Conservation (phyloP, 2,113 vertebrate genomes). For the Scalopus aquaticus region DNA sequence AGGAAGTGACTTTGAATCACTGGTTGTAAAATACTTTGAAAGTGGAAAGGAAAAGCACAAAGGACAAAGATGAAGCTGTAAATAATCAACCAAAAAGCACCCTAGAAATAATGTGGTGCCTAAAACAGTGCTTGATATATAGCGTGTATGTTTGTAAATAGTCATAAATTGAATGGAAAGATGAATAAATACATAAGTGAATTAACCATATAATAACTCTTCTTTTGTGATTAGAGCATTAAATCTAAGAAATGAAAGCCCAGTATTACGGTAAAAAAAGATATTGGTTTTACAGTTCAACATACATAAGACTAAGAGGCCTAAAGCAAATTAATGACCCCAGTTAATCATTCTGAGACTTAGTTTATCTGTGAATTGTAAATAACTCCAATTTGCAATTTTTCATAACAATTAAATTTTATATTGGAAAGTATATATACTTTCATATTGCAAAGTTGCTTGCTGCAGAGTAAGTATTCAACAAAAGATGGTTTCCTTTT, state of each 20-base stretch:
- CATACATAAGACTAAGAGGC: neutral
- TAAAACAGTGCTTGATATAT: neutral
- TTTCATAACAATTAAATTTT: neutral
- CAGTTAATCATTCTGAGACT: neutral
- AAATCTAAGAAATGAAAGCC: neutral
- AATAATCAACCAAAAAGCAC: neutral
- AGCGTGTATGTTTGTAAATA: neutral
- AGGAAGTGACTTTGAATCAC: neutral
- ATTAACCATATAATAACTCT: neutral
- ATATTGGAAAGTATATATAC: neutral
- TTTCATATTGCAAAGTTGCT: neutral
- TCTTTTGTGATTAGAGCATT: neutral
- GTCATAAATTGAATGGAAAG: neutral
- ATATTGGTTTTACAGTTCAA: neutral
- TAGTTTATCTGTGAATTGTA: neutral
- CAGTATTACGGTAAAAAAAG: neutral
- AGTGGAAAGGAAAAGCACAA: neutral
- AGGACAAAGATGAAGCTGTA: neutral
- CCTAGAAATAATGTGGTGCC: neutral
- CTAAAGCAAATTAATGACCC: neutral
- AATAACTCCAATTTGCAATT: neutral
- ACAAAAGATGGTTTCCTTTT: neutral
- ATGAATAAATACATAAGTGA: neutral
- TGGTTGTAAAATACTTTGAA: neutral
- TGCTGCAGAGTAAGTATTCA: neutral